A percentile compares a stretch with the other conserved stretches of the same genome.
Conservation (phyloP, 1,140 invertebrate genomes). For the Trichoplusia ni region DNA sequence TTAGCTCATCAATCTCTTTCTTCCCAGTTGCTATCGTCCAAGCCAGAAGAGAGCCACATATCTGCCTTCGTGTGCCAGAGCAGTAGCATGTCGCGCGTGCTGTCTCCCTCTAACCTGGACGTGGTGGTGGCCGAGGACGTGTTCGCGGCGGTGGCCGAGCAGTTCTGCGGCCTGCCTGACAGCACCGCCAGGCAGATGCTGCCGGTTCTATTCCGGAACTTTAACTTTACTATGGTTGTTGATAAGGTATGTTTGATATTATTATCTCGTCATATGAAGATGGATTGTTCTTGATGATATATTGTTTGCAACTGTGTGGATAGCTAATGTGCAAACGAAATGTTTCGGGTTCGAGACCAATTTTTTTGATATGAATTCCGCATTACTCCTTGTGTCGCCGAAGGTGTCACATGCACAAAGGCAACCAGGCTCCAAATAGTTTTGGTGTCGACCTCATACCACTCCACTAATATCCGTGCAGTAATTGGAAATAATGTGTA, state of each 20-base stretch:
- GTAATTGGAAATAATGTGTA: too few species aligned
- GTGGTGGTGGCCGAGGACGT: constrained; percentile 60
- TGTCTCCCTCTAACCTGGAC: constrained; percentile 45
- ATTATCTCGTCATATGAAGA: too few species aligned
- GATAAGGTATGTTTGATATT: constrained; percentile 66
- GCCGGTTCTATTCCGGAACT: constrained; percentile 74
- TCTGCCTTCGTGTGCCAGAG: constrained; percentile 57
- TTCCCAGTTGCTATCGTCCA: constrained; percentile 49
- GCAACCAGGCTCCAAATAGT: too few species aligned
- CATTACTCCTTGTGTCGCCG: too few species aligned
- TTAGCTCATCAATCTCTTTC: background rate
- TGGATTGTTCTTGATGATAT: too few species aligned
- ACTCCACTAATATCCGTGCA: too few species aligned
- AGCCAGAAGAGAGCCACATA: constrained; percentile 47
- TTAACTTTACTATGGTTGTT: constrained; percentile 80
- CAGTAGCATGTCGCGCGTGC: constrained; percentile 49
- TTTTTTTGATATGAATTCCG: too few species aligned
- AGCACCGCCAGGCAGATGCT: constrained; percentile 70
- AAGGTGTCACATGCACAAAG: too few species aligned
- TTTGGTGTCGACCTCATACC: too few species aligned
- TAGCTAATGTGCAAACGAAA: too few species aligned
- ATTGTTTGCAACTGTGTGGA: too few species aligned
- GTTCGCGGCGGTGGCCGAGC: constrained; percentile 50
- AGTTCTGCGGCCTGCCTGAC: constrained; percentile 78
- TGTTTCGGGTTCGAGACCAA: too few species aligned